Percentiles rank a stretch among this genome's conserved stretches.
phyloP scores from a whole-genome alignment of 2,113 vertebrate species.

The Percopsis transmontana region DNA sequence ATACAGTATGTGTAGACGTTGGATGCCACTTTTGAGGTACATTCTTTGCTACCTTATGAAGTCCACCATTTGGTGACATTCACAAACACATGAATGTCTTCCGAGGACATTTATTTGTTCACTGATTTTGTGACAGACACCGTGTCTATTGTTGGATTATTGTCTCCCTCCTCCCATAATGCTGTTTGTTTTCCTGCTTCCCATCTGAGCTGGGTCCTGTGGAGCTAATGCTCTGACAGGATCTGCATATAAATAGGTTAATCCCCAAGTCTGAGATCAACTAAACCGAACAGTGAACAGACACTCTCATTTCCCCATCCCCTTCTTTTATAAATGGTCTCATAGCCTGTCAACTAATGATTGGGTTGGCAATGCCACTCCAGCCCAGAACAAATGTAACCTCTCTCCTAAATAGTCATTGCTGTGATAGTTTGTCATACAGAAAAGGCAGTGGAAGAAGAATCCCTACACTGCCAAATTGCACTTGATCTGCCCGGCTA shows the following conservation, averaged over 20 bases:
- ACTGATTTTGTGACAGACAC: too few species aligned
- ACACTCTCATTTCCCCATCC: constrained; percentile 33
- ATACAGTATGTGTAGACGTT: constrained; percentile 18
- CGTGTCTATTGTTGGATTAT: not conserved
- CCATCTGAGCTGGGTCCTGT: constrained; percentile 17
- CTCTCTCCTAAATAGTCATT: constrained; percentile 34
- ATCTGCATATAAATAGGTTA: constrained; percentile 55
- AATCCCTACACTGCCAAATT: constrained; percentile 37
- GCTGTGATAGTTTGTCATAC: constrained; percentile 52
- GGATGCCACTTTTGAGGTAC: not conserved
- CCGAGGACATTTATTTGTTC: too few species aligned
- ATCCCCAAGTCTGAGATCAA: constrained; percentile 62
- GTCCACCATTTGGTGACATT: not conserved
- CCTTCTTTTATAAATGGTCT: constrained; percentile 26
- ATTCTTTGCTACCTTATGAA: not conserved
- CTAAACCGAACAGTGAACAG: constrained; percentile 32
- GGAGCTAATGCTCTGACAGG: constrained; percentile 34
- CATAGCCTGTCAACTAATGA: constrained; percentile 37
- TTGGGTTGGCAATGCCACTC: constrained; percentile 13
- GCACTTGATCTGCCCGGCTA: constrained; percentile 24
- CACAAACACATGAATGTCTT: too few species aligned
- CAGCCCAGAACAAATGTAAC: constrained; percentile 50
- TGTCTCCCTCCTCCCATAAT: constrained; percentile 31
- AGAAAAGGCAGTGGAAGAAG: constrained; percentile 37
- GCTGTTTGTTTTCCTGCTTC: constrained; percentile 50